Evolutionary conservation across 2,888 invertebrate genomes (phyloP).

Genomic region (Colostygia pectinataria): DNA sequence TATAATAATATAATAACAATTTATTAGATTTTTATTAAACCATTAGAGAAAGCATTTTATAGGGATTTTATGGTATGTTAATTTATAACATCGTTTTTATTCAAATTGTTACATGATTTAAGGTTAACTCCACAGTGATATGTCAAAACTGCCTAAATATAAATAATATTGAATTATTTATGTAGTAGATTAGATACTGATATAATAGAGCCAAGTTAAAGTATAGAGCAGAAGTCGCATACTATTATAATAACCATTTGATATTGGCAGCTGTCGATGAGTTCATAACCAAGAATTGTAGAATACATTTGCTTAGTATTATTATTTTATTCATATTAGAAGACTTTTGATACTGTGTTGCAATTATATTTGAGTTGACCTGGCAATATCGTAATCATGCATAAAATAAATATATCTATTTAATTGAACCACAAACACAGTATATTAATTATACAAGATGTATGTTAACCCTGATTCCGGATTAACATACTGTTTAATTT

Average conservation of each 20-base stretch:
- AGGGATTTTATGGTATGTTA: slow-evolving; percentile 14
- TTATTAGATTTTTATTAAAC: background rate
- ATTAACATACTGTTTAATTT: too few species aligned
- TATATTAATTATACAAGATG: too few species aligned
- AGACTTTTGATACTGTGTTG: slow-evolving; percentile 12
- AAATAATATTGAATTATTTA: too few species aligned
- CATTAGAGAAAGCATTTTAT: slow-evolving; percentile 8
- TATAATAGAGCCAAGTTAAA: too few species aligned
- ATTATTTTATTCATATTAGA: slow-evolving; percentile 3
- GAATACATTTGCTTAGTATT: slow-evolving; percentile 9
- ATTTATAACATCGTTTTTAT: slow-evolving; percentile 11
- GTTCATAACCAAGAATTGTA: background rate
- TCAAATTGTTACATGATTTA: slow-evolving; percentile 12
- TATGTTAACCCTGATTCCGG: too few species aligned
- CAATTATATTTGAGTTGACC: slow-evolving; percentile 10
- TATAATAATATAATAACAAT: too few species aligned
- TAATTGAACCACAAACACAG: too few species aligned
- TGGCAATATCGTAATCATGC: slow-evolving; percentile 2
- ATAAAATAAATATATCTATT: background rate
- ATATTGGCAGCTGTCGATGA: too few species aligned
- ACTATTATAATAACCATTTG: too few species aligned
- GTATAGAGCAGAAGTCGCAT: too few species aligned
- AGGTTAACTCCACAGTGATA: slow-evolving; percentile 8
- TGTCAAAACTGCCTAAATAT: too few species aligned
- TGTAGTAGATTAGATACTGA: too few species aligned